These are phyloP conservation scores for Pampus argenteus DNA, from an alignment of 2,797 vertebrate species.

Conservation along the genomic window DNA sequence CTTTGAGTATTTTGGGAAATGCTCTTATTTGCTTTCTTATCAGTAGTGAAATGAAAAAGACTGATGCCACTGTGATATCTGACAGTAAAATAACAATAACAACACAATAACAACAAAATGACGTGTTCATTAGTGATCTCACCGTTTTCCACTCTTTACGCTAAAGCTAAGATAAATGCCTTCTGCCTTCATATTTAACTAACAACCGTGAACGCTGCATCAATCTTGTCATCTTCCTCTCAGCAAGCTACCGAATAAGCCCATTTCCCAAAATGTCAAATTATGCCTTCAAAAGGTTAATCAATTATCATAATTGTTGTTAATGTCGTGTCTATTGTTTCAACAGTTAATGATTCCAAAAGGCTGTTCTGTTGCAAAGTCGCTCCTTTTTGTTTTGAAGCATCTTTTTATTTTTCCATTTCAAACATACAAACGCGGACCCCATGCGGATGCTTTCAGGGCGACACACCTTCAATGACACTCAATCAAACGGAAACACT, in stretches of 20 bases:
- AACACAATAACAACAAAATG: no score
- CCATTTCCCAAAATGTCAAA: neutral
- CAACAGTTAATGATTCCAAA: neutral
- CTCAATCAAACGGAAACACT: constrained; percentile 41
- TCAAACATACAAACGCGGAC: constrained; percentile 7
- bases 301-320: neutral
- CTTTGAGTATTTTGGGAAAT: no score
- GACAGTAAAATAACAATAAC: neutral
- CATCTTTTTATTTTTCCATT: neutral
- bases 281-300: neutral
- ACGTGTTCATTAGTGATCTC: no score
- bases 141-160: no score
- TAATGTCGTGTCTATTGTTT: neutral
- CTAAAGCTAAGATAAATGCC: no score
- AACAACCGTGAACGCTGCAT: no score
- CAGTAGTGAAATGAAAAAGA: neutral
- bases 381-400: constrained; percentile 9
- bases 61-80: neutral
- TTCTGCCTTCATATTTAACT: no score
- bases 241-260: neutral
- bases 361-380: neutral
- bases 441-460: neutral
- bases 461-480: constrained; percentile 30
- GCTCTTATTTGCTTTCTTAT: no score
- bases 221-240: neutral